phyloP scores from a whole-genome alignment of 2,797 vertebrate species.

The Myotis vivesi region DNA sequence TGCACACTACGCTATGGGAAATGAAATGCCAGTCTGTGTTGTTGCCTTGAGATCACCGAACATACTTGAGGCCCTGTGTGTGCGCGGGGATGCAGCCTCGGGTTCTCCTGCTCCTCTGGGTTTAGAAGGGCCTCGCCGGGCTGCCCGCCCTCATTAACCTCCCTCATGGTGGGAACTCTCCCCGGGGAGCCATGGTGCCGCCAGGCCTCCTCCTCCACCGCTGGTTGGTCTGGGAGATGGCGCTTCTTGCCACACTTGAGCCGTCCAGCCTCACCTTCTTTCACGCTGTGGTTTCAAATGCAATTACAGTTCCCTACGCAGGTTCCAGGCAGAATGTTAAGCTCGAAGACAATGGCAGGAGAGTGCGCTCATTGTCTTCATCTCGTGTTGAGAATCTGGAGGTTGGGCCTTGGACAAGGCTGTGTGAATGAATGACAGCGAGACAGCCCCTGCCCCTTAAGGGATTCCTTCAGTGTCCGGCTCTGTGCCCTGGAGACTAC shows the following conservation, averaged over 20 bases:
- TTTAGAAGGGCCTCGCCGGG: not conserved
- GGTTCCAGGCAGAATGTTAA: not conserved
- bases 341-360: not conserved
- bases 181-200: fast-evolving
- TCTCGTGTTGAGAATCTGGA: not conserved
- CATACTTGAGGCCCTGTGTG: too few species aligned
- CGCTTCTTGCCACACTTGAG: not conserved
- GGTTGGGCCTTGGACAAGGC: not conserved
- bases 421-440: not conserved
- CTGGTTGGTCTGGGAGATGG: not conserved
- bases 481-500: not conserved
- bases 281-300: not conserved
- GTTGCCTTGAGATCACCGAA: not conserved
- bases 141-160: not conserved
- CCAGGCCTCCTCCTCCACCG: not conserved
- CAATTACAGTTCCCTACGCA: not conserved
- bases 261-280: not conserved
- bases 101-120: too few species aligned
- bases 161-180: not conserved
- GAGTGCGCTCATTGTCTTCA: constrained; percentile 36
- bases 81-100: not conserved
- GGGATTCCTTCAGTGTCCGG: not conserved
- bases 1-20: not conserved
- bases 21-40: not conserved
- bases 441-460: not conserved